Evolutionary conservation across 1,140 invertebrate genomes (phyloP).

Genomic region (Zaprionus ghesquierei): DNA sequence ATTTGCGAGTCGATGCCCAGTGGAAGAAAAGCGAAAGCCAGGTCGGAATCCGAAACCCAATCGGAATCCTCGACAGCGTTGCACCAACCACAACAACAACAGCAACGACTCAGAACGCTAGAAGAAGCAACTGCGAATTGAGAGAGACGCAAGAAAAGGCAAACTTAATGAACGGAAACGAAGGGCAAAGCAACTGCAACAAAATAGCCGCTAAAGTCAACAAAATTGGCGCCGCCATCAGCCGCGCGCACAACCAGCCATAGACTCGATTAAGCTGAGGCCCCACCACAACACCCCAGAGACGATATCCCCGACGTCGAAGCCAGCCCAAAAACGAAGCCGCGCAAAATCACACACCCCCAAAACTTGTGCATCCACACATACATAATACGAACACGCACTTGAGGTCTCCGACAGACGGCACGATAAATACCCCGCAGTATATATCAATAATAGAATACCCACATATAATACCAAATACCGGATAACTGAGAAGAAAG

Average conservation of each 20-base stretch:
- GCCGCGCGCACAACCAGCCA: constrained; percentile 32
- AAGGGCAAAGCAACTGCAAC: constrained; percentile 51
- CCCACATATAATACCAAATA: background rate
- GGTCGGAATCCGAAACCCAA: constrained; percentile 10
- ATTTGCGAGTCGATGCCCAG: constrained; percentile 35
- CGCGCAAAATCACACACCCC: background rate
- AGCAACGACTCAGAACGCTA: background rate
- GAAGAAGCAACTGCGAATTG: background rate
- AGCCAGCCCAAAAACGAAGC: background rate
- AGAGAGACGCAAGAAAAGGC: constrained; percentile 25
- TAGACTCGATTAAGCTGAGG: constrained; percentile 27
- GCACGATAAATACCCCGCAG: background rate
- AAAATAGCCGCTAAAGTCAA: constrained; percentile 53
- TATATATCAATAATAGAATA: background rate
- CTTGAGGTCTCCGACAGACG: background rate
- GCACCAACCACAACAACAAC: background rate
- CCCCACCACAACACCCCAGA: background rate
- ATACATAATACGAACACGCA: background rate
- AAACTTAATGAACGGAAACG: constrained; percentile 74
- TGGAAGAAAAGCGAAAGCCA: constrained; percentile 19
- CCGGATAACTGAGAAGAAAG: constrained; percentile 2
- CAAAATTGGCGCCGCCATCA: constrained; percentile 37
- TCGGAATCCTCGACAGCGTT: background rate
- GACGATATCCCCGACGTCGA: background rate
- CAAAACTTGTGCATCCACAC: background rate